These are phyloP conservation scores for Drosophila biarmipes DNA, from an alignment of 1,140 invertebrate species.

Conservation along the genomic window DNA sequence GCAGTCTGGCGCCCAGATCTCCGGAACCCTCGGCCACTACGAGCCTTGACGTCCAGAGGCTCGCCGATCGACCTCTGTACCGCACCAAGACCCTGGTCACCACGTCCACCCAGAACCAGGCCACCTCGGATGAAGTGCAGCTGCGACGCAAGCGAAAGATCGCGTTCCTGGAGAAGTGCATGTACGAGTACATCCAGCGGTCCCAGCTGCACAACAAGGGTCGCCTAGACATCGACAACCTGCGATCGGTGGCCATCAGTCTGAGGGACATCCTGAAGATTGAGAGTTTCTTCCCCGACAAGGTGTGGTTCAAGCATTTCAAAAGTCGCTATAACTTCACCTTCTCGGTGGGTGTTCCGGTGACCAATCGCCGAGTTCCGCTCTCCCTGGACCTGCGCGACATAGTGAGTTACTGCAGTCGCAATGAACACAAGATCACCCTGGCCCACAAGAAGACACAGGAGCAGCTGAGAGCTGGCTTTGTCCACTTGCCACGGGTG, in stretches of 20 bases:
- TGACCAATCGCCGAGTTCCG: slow-evolving; percentile 42
- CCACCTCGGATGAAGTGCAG: slow-evolving; percentile 56
- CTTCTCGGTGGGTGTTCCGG: slow-evolving; percentile 58
- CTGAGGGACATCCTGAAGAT: slow-evolving; percentile 75
- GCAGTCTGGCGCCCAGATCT: slow-evolving; percentile 5
- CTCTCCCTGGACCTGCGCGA: slow-evolving; percentile 71
- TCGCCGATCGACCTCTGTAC: slow-evolving; percentile 38
- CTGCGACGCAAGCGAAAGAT: slow-evolving; percentile 68
- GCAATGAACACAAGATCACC: slow-evolving; percentile 54
- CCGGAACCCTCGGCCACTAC: background rate
- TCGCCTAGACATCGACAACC: slow-evolving; percentile 51
- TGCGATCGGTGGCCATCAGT: slow-evolving; percentile 62
- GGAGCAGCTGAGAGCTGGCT: slow-evolving; percentile 1
- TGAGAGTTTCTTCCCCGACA: slow-evolving; percentile 75
- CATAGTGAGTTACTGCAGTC: slow-evolving; percentile 73
- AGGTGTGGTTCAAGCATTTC: slow-evolving; percentile 70
- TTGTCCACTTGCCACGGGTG: slow-evolving; percentile 8
- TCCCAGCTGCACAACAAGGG: slow-evolving; percentile 66
- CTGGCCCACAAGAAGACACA: slow-evolving; percentile 26
- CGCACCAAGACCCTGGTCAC: slow-evolving; percentile 59
- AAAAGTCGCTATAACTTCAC: slow-evolving; percentile 65
- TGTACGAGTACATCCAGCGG: slow-evolving; percentile 72
- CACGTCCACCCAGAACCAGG: slow-evolving; percentile 60
- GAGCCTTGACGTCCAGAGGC: slow-evolving; percentile 2
- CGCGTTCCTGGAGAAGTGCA: slow-evolving; percentile 62